Conservation (phyloP, 1,140 invertebrate genomes). For the Pseudobourletiella spinata region DNA sequence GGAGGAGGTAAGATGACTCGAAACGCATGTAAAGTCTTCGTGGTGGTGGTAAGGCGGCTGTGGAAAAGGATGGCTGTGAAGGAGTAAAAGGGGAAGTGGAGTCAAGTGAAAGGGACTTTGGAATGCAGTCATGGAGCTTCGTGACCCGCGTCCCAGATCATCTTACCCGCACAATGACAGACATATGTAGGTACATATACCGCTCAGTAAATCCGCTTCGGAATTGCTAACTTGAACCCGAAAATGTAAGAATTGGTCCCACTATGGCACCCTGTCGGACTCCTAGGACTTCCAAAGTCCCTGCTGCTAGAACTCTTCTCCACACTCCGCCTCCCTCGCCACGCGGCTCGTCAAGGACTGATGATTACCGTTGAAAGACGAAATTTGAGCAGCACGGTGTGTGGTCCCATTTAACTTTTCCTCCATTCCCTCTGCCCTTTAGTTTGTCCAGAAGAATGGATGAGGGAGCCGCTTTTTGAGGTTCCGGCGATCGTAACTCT, state of each 20-base stretch:
- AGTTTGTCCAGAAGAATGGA: too few species aligned
- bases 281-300: background rate
- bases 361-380: background rate
- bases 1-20: background rate
- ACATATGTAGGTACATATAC: slow-evolving; percentile 10
- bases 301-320: background rate
- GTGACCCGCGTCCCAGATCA: slow-evolving; percentile 16
- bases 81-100: slow-evolving; percentile 1
- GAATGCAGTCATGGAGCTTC: slow-evolving; percentile 2
- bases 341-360: background rate
- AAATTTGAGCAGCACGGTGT: background rate
- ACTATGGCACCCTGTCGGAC: background rate
- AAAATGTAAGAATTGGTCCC: background rate
- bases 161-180: slow-evolving; percentile 2
- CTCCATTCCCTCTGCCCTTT: too few species aligned
- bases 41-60: background rate
- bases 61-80: background rate
- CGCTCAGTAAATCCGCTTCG: background rate
- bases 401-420: background rate
- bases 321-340: background rate
- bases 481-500: too few species aligned
- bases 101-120: slow-evolving; percentile 6
- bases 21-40: background rate
- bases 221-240: background rate
- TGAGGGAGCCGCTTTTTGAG: too few species aligned